These are phyloP conservation scores for Ciconia maguari DNA, from an alignment of 2,113 vertebrate species.

Conservation along the genomic window DNA sequence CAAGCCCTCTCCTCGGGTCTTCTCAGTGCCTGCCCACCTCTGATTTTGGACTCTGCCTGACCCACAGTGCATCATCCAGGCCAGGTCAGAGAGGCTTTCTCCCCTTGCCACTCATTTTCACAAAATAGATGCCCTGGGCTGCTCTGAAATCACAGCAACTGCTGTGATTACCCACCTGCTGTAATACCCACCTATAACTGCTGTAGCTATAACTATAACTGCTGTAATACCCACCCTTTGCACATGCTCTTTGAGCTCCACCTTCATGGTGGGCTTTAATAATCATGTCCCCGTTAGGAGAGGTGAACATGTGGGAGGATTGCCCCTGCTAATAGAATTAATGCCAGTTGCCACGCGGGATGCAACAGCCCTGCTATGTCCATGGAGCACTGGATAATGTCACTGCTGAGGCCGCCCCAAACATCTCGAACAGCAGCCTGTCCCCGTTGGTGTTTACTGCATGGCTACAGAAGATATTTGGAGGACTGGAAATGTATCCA, in stretches of 20 bases:
- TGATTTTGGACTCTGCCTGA: neutral
- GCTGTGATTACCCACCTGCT: neutral
- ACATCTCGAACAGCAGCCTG: neutral
- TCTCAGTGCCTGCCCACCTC: neutral
- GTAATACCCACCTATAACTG: neutral
- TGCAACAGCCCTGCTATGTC: neutral
- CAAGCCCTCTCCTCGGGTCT: neutral
- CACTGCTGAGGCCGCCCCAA: neutral
- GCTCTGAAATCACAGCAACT: neutral
- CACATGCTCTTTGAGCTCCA: neutral
- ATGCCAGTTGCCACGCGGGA: accelerated
- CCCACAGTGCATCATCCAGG: neutral
- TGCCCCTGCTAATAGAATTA: neutral
- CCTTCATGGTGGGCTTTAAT: neutral
- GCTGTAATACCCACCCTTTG: neutral
- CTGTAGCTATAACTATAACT: no score
- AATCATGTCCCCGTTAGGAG: neutral
- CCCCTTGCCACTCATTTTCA: neutral
- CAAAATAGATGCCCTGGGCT: neutral
- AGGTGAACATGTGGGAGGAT: neutral
- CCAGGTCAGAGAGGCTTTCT: neutral
- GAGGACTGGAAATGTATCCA: neutral
- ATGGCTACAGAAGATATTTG: neutral
- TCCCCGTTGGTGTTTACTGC: neutral
- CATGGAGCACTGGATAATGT: neutral